These are phyloP conservation scores for Salvator merianae DNA, from an alignment of 2,113 vertebrate species.

Conservation along the genomic window DNA sequence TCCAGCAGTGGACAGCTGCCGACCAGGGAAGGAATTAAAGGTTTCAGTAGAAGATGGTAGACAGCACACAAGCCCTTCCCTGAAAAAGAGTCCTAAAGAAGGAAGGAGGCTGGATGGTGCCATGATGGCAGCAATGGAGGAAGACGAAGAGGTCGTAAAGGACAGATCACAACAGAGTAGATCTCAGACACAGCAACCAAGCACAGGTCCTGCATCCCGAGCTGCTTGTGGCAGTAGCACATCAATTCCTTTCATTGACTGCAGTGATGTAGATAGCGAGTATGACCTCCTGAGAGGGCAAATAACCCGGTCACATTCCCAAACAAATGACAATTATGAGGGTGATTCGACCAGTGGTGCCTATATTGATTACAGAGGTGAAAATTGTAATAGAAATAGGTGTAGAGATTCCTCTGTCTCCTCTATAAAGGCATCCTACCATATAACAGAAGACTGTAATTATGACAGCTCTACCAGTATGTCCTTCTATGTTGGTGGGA, in stretches of 20 bases:
- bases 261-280: constrained; percentile 88
- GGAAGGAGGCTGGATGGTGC: constrained; percentile 63
- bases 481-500: constrained; percentile 74
- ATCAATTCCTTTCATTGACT: constrained; percentile 89
- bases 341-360: constrained; percentile 75
- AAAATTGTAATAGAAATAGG: constrained; percentile 66
- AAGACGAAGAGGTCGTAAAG: constrained; percentile 73
- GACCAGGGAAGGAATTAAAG: constrained; percentile 78
- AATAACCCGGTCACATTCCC: constrained; percentile 78
- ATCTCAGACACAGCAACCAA: constrained; percentile 82
- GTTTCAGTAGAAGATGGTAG: constrained; percentile 71
- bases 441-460: constrained; percentile 72
- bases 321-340: constrained; percentile 84
- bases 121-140: constrained; percentile 60
- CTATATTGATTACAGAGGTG: constrained; percentile 77
- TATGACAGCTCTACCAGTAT: constrained; percentile 74
- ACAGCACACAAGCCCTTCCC: constrained; percentile 74
- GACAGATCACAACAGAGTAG: constrained; percentile 74
- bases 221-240: constrained; percentile 84
- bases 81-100: constrained; percentile 79
- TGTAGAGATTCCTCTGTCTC: constrained; percentile 77
- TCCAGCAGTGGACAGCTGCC: constrained; percentile 68
- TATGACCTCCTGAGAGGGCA: constrained; percentile 80
- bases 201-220: constrained; percentile 93
- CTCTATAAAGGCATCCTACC: constrained; percentile 66